Evolutionary conservation across 1,140 invertebrate genomes (phyloP), one percentile per base, ranked within the genome.

Genomic region (Macrobrachium nipponense): DNA sequence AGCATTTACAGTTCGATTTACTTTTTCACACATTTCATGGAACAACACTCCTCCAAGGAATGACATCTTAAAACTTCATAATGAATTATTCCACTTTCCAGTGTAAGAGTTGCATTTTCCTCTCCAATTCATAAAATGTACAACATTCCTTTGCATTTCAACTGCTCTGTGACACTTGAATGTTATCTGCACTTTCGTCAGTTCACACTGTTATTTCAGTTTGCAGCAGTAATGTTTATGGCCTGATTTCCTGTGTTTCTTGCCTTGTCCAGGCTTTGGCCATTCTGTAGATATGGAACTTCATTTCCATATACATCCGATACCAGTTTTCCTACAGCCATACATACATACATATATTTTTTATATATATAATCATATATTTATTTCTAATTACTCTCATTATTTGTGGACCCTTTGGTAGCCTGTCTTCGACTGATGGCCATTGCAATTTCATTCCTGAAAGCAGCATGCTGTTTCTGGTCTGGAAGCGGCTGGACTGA

Each of bases 401-500:
- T 76, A 80, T 79, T 75, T 43, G 66, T 62, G 51, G 51, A 51
- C 51, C 51, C 51, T 23, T 70, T 68, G 60, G 80, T 86, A 73
- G 87, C 83, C 80, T 89, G 89, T 75, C 89, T 82, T 72, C 80
- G 88, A 27, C 82, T 87, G n/a, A 89, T 86, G n/a, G 84, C 86
- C 20, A 89, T 90, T 72, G 96, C 96, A 79, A 99, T 93, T 91
- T 98, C 97, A 91, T 96, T 96, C 90, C 95, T 94, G 86, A 99
- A 92, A 36, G 95, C 96, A 62, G 95, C 95, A 90, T 97, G 96
- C 90, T 96, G 94, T 89, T 94, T 94, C 89, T 95, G 95, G 91
- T 98, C 96, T 20, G 95, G 94, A 58, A 98, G 91, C 3, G 96
- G 95, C 90, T 96, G 94, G 82, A 97, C 94, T 68, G 96, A 97